Evolutionary conservation across 1,140 invertebrate genomes (phyloP).

Genomic region (Cotesia glomerata): DNA sequence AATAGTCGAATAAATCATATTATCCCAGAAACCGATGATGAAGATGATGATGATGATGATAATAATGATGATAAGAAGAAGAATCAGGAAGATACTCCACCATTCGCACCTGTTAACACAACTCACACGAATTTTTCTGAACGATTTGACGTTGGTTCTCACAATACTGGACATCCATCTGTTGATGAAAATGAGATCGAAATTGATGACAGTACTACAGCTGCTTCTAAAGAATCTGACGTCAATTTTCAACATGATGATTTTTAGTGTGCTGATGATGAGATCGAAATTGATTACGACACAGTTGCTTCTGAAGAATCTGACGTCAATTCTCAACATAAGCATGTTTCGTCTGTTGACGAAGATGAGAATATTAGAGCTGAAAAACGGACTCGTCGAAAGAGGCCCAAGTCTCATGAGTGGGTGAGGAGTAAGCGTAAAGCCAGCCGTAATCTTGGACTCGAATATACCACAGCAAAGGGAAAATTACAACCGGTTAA

Average conservation of each 20-base stretch:
- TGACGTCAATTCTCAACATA: background rate
- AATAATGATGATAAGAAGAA: background rate
- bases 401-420: constrained; percentile 18
- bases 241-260: constrained; percentile 3
- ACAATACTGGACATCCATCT: background rate
- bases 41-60: constrained; percentile 11
- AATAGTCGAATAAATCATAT: constrained; percentile 1
- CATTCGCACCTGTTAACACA: background rate
- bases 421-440: constrained; percentile 18
- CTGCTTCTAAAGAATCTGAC: background rate
- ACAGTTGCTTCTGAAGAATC: constrained; percentile 2
- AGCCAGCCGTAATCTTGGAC: constrained; percentile 17
- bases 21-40: constrained; percentile 11
- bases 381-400: constrained; percentile 11
- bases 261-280: constrained; percentile 7
- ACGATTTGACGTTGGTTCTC: background rate
- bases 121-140: background rate
- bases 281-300: background rate
- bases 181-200: background rate
- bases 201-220: background rate
- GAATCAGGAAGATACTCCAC: background rate
- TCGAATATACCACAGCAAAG: background rate
- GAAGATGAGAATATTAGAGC: constrained; percentile 1
- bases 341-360: background rate
- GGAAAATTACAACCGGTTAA: constrained; percentile 13